Base-by-base conservation (phyloP, 2,113 vertebrate genomes). In the Eurypyga helias region DNA sequence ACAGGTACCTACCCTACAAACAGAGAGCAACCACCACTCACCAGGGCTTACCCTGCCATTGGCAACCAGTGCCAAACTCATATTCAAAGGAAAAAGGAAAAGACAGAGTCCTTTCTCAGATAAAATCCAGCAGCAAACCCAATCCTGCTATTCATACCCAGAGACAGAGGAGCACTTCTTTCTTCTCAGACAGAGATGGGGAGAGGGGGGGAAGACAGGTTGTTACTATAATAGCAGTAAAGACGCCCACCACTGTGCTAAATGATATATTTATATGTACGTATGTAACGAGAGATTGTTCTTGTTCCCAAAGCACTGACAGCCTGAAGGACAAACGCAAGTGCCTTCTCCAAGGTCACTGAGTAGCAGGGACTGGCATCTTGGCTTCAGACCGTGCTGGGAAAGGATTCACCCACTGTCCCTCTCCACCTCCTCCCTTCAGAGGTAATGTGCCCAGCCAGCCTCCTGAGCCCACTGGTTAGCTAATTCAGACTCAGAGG, bases 211-310 rank as follows among this genome's bases (percentile, higher is more conserved):
- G 77, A 72, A 87, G 89, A 36, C 83, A 89, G 87, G 87, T 91
- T 96, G 89, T 87, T 94, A 82, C 81, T 87, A 17, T 91, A 96
- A 94, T 31, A 94, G 93, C 93, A 93, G 73, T 36, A 55, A 60
- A 71, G 76, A 86, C 60, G 2, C 92, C 93, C 95, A 93, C 93
- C 71, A 60, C 60, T 79, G 88, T 94, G 94, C 88, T 87, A 76
- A 83, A 87, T 57, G 72, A 57, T 84, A 17, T 79, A 95, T 96
- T 95, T 96, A 72, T 91, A 49, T 72, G 48, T 70, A 7, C 5
- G n/a, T 51, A n/a, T 17, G 17, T 48, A 89, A 92, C 0, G 1
- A 89, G 88, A 78, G 69, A 46, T 65, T 94, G 89, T 7, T 96
- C 57, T 17, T 64, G 55, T 24, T 92, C 94, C 89, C 69, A 70